Evolutionary conservation across 2,797 vertebrate species (phyloP).

Genomic region (Okamejei kenojei): DNA sequence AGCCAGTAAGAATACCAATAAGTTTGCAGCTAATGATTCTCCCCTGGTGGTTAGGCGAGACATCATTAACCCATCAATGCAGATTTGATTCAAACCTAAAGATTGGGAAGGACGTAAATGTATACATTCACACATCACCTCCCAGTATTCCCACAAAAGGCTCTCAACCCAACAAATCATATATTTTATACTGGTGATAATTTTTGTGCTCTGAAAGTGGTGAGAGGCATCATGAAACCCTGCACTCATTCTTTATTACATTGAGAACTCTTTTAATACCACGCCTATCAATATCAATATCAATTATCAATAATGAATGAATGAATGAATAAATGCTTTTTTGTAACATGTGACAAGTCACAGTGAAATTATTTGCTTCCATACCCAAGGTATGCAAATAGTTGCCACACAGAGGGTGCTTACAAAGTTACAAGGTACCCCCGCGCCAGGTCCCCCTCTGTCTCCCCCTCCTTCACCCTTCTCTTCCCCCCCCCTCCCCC

Average conservation of each 20-base stretch:
- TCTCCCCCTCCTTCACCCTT: too few species aligned
- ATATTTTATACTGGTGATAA: not conserved
- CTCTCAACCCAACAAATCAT: not conserved
- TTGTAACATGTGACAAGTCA: too few species aligned
- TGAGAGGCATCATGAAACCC: not conserved
- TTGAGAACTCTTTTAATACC: not conserved
- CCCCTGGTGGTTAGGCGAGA: not conserved
- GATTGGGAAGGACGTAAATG: not conserved
- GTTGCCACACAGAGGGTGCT: too few species aligned
- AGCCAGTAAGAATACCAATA: not conserved
- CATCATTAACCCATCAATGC: not conserved
- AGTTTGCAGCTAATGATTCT: not conserved
- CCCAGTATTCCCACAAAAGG: not conserved
- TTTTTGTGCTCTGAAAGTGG: not conserved
- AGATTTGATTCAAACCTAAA: not conserved
- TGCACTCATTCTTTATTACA: not conserved
- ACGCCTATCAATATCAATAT: not conserved
- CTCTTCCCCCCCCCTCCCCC: too few species aligned
- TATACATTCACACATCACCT: not conserved
- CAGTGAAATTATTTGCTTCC: too few species aligned
- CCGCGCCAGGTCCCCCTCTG: too few species aligned
- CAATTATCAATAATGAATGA: too few species aligned
- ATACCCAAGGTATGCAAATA: too few species aligned
- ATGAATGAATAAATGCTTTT: too few species aligned
- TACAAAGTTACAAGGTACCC: too few species aligned